A percentile compares a stretch with the other conserved stretches of the same genome.
These are phyloP conservation scores for Anser cygnoides DNA, from an alignment of 2,113 vertebrate genomes.

Conservation along the genomic window DNA sequence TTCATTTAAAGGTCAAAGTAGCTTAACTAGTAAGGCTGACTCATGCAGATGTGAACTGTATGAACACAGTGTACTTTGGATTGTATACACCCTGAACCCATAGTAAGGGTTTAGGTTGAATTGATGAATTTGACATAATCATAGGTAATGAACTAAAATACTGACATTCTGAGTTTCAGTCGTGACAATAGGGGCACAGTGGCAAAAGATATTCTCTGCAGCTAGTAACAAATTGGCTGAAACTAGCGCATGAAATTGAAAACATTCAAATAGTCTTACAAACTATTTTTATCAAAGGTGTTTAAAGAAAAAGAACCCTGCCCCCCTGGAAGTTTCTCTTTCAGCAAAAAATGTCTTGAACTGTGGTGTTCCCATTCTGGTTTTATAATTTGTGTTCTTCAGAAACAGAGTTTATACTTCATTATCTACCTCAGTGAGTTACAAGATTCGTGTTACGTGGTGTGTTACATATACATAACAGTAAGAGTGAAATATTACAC, in stretches of 20 bases:
- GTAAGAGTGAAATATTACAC: background rate
- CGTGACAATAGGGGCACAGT: background rate
- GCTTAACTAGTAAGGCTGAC: slow-evolving; percentile 14
- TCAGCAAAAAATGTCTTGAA: background rate
- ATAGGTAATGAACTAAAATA: background rate
- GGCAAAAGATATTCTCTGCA: background rate
- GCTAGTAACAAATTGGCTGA: background rate
- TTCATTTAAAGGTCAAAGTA: slow-evolving; percentile 69
- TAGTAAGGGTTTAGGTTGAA: background rate
- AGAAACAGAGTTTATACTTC: background rate
- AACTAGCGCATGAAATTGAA: background rate
- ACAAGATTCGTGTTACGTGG: background rate
- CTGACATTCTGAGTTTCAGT: background rate
- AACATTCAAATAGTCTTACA: background rate
- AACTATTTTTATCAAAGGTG: background rate
- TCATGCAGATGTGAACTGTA: background rate
- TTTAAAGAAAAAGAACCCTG: background rate
- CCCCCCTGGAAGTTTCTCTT: background rate
- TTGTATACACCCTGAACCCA: background rate
- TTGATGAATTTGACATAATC: background rate
- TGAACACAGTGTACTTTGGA: background rate
- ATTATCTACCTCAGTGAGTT: background rate
- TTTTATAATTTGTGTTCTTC: background rate
- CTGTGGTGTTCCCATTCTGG: background rate
- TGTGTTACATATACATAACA: background rate